A percentile compares a stretch with the other conserved stretches of the same genome.
Conservation (phyloP, 2,797 vertebrate genomes). For the Capromys pilorides region DNA sequence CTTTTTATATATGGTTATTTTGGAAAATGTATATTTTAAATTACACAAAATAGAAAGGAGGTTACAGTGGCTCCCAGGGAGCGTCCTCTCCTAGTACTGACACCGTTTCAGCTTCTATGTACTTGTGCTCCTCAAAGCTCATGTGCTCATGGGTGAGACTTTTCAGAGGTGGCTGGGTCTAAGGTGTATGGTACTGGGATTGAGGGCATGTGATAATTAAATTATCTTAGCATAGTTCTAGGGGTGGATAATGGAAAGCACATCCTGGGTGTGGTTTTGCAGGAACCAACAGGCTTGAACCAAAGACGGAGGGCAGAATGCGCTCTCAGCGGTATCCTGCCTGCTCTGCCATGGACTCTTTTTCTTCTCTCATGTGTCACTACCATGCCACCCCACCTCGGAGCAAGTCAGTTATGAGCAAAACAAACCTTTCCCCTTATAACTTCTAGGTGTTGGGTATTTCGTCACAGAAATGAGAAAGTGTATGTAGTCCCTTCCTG, state of each 20-base stretch:
- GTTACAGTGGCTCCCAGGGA: neutral
- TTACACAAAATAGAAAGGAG: neutral
- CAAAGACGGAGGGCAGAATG: neutral
- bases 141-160: neutral
- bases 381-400: neutral
- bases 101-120: neutral
- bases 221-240: neutral
- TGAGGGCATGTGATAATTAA: neutral
- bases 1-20: neutral
- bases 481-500: rapidly evolving
- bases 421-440: neutral
- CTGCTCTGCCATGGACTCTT: neutral
- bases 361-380: neutral
- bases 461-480: neutral
- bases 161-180: neutral
- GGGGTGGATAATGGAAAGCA: neutral
- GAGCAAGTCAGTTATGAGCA: neutral
- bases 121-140: neutral
- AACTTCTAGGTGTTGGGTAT: neutral
- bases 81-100: neutral
- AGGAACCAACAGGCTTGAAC: neutral
- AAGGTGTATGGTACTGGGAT: neutral
- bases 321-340: neutral
- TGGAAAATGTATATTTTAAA: neutral
- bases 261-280: neutral